These are phyloP conservation scores for Loris lydekkerianus DNA, from an alignment of 2,797 vertebrate species.

Conservation along the genomic window DNA sequence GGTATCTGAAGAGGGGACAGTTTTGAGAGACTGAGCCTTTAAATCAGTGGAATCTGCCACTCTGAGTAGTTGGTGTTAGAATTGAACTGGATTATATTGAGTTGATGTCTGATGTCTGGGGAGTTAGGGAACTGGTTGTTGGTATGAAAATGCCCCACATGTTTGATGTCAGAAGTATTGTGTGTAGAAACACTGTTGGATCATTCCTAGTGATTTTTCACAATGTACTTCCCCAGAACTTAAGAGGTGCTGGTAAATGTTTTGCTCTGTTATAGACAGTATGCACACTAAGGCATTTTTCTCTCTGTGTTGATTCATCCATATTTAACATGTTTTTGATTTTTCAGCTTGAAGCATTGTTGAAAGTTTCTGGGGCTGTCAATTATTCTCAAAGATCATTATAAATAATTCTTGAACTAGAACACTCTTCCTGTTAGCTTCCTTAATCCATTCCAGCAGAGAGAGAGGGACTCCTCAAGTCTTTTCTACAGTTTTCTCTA, in stretches of 20 bases:
- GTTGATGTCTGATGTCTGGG: neutral
- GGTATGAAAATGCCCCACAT: neutral
- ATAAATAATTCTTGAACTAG: neutral
- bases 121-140: neutral
- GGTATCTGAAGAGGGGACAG: neutral
- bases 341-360: neutral
- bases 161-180: neutral
- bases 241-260: neutral
- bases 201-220: neutral
- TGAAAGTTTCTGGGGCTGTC: conserved; percentile 20
- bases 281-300: neutral
- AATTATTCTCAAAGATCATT: neutral
- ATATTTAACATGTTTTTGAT: neutral
- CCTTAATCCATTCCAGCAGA: neutral
- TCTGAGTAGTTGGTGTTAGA: neutral
- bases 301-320: neutral
- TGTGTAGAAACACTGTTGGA: neutral
- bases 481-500: neutral
- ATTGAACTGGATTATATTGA: neutral
- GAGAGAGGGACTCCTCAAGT: neutral
- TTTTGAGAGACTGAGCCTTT: neutral
- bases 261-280: neutral
- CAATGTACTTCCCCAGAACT: neutral
- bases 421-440: neutral
- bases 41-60: neutral